Evolutionary conservation across 2,888 invertebrate species (phyloP), one percentile per base, ranked within the genome.

Genomic region (Acrobasis repandana): DNA sequence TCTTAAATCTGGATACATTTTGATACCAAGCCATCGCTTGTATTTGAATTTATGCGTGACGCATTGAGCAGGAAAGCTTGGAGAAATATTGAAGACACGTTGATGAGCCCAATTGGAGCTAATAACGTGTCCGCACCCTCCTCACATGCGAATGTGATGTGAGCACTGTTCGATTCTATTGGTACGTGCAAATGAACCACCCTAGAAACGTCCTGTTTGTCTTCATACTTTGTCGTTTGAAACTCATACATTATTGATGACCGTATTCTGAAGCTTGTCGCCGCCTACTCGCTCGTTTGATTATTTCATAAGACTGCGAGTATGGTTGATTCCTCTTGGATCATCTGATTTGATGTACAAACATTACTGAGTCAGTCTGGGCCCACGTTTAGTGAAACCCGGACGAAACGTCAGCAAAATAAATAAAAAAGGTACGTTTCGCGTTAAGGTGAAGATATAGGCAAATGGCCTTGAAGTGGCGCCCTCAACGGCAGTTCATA

Each of bases 191-290:
- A 85, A 85, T 85, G 83, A 86, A 86, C 84, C 73, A 68, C 70
- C 72, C 75, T 73, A 77, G 80, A 79, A 80, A 72, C 77, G 75
- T 66, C 72, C 67, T 86, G 81, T 88, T 86, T 86, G 82, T 84
- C 83, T 88, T 84, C 84, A 86, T 86, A 88, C 84, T 87, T 86
- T 84, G 85, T 82, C 83, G 80, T 73, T 82, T 79, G 79, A 82
- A 83, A 79, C 82, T 88, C 87, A 86, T 88, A 85, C 86, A 88
- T 88, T 86, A 89, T 88, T 86, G 83, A 89, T 86, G 80, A 77
- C 77, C 76, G 76, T 70, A 71, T 67, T 71, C 66, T 67, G 67
- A 67, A 66, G 74, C 72, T 75, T 67, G 75, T 74, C 78, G 75
- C 74, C 78, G 75, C 75, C 75, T 68, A 78, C 75, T 76, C 73